Percentiles rank a stretch among this genome's conserved stretches.
phyloP scores from a whole-genome alignment of 2,797 vertebrate species.

The Gymnothorax javanicus region DNA sequence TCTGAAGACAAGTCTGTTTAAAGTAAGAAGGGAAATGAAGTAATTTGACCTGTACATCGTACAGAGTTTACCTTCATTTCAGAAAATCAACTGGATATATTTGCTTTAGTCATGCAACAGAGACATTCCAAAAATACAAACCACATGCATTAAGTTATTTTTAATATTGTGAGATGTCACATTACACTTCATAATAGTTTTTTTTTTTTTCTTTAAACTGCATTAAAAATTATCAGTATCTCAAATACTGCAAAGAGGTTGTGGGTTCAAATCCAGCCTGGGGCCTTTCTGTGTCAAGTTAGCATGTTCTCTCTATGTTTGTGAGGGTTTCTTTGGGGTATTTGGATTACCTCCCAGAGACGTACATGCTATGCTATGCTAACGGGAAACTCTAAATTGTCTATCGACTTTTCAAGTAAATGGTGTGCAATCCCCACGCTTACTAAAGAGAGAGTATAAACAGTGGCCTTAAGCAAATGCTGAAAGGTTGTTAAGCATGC shows the following conservation, averaged over 20 bases:
- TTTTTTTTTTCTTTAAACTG: not conserved
- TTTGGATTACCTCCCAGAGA: no score
- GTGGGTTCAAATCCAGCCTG: no score
- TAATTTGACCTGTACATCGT: not conserved
- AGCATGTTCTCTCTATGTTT: no score
- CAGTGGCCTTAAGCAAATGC: no score
- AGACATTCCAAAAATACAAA: not conserved
- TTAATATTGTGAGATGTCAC: conserved; percentile 3
- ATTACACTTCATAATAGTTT: not conserved
- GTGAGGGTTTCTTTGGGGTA: no score
- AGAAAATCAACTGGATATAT: not conserved
- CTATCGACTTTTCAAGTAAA: no score
- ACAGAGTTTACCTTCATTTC: not conserved
- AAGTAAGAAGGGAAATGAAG: not conserved
- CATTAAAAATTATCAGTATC: not conserved
- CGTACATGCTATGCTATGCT: no score
- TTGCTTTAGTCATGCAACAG: not conserved
- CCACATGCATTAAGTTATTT: not conserved
- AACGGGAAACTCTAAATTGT: no score
- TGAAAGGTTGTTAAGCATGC: no score
- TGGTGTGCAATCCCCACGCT: no score
- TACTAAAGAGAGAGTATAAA: no score
- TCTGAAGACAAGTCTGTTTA: not conserved
- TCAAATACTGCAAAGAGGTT: not conserved
- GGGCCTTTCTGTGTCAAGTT: no score